Evolutionary conservation across 2,113 vertebrate species (phyloP), one percentile per base, ranked within the genome.

Genomic region (Proterorhinus semilunaris): DNA sequence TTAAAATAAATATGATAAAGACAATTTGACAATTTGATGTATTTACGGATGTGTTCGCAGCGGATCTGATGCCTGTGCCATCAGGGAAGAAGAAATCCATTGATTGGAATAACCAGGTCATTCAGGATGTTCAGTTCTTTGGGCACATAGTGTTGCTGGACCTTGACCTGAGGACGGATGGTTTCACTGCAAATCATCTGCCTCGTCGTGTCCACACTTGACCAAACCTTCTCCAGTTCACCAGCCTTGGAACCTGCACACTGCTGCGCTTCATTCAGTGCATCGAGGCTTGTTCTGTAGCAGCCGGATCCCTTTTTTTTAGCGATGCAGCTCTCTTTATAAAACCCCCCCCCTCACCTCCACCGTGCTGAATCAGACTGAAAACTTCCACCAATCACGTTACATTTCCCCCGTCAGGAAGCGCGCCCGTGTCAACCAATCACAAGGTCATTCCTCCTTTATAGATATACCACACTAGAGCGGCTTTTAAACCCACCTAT

Each of bases 181-280:
- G 27, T 36, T 36, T 36, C 27, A 36, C 27, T 36, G 27, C 27
- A 36, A 36, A 36, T 36, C 27, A 4, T 36, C 27, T 36, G 27
- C 27, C 27, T 36, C 27, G 2, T 36, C 3, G 27, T 36, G 27
- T 36, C 27, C 27, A 36, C 27, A 36, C 27, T 36, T 36, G 1
- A 27, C 27, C 27, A 27, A 27, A 27, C 27, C 27, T n/a, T n/a
- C n/a, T n/a, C n/a, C n/a, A n/a, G n/a, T n/a, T n/a, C n/a, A n/a
- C n/a, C n/a, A 27, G 27, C 3, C 27, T 27, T 27, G 27, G 27
- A 27, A 27, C 27, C 17, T 6, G 1, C n/a, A 53, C 52, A 81
- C 74, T 13, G 46, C 68, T 77, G 81, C 85, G 69, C 78, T 86
- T 85, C 85, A 90, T 90, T 90, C 86, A 86, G 81, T 57, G 48